Base-by-base conservation (phyloP, 2,113 vertebrate genomes). In the Loxodonta africana region DNA sequence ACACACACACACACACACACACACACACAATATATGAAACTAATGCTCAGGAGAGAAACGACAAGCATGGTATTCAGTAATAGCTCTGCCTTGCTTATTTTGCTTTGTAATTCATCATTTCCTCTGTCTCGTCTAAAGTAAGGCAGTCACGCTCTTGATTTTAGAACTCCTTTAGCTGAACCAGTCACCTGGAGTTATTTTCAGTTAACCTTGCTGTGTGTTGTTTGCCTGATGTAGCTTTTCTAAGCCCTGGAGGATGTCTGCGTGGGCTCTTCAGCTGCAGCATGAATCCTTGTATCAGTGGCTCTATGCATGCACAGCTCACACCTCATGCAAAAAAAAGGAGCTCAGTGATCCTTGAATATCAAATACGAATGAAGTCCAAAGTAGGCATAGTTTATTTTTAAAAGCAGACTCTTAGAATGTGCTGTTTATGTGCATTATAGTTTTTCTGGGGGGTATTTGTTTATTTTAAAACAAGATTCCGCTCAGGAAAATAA, bases 81-180 rank as follows among this genome's bases (percentile, higher is more conserved):
- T 11, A 46, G 57, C 30, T 57, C 30, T 5, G 4, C 60, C 67
- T n/a, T 23, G 12, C 26, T 5, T 1, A 1, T 8, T 41, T 14
- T 26, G 33, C 51, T 37, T 46, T 83, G 53, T 28, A 2, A 8
- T 15, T 25, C 5, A 1, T 17, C 1, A 2, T 3, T 25, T 30
- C 17, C 14, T 51, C 77, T 62, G n/a, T 51, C n/a, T 60, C 26
- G 0, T 4, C 81, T 4, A 2, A 28, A 57, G 23, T 0, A 0
- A 60, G 69, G 20, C 3, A 0, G 53, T 2, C 9, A 0, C 0
- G 0, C 6, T 3, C n/a, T 5, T 65, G 63, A 0, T 15, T 11
- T 11, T 21, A 7, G 76, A n/a, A 41, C 63, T 26, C 15, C 48
- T 53, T 8, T 4, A 33, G 77, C 67, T n/a, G 0, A 5, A 0